These are phyloP conservation scores for Gastracanthus pulcherrimus DNA, from an alignment of 2,888 invertebrate species.

Conservation along the genomic window DNA sequence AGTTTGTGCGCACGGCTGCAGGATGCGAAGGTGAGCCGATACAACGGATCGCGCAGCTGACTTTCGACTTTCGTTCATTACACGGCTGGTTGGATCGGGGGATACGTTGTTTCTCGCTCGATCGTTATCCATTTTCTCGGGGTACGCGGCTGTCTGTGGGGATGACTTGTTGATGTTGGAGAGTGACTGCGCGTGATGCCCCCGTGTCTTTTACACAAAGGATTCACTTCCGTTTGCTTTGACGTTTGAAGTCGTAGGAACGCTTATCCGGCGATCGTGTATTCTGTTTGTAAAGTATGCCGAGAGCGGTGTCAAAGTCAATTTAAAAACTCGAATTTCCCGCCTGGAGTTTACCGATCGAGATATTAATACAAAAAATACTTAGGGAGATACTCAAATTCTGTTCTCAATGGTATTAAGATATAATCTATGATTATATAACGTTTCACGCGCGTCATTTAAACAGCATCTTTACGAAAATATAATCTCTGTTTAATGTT, in stretches of 20 bases:
- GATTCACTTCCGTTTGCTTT: neutral
- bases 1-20: neutral
- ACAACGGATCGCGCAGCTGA: conserved; percentile 8
- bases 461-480: no score
- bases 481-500: no score
- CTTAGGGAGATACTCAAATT: no score
- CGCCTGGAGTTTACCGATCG: no score
- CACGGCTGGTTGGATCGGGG: neutral
- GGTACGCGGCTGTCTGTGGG: neutral
- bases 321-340: no score
- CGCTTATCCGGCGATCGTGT: neutral
- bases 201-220: neutral
- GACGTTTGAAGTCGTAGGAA: neutral
- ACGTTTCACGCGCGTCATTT: no score
- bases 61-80: conserved; percentile 7
- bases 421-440: no score
- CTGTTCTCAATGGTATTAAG: no score
- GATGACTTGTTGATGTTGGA: conserved; percentile 23
- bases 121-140: neutral
- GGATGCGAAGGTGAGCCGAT: neutral
- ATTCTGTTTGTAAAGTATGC: no score
- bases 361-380: no score
- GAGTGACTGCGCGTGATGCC: neutral
- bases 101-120: neutral
- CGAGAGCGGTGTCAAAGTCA: no score